Base-by-base conservation (phyloP, 2,888 invertebrate species). In the Globia sparganii region DNA sequence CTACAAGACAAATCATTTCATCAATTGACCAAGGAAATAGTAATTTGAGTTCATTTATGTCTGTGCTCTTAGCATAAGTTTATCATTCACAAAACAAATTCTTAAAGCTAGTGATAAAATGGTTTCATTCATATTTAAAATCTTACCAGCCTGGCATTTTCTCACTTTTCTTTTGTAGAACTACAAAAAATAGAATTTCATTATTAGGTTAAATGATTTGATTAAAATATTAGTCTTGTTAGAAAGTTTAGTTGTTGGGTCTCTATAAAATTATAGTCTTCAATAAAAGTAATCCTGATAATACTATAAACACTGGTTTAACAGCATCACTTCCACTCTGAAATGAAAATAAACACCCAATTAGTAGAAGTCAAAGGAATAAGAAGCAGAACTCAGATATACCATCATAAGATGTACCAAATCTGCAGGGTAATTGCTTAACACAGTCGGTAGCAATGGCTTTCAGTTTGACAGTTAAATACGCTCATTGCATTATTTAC, bases 241-340 rank as follows among this genome's bases (percentile, higher is more conserved):
- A 46, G 15, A 64, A 61, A 11, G 34, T n/a, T 43, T 13, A 37
- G 46, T 69, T 25, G 28, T 21, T 71, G 5, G 4, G 8, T 49
- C 15, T 69, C 49, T 78, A 80, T 75, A 78, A 77, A 76, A 84
- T 61, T 37, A 87, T 28, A 18, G 56, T 65, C 70, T 78, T 85
- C 40, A 87, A 37, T 61, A 87, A n/a, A 53, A 90, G 21, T 21
- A 90, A 69, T 86, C 89, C 92, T 40, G 85, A 67, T 68, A 92
- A 71, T 31, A 89, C 72, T 49, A 87, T 69, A 6, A 87, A 65
- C n/a, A 88, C 66, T 46, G 94, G 92, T 80, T 90, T 91, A 28
- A 86, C 78, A 62, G 78, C 80, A 61, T 79, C 62, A 83, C 91
- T 91, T 70, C 92, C 93, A 92, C 93, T 95, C 95, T 95, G 94